These are phyloP conservation scores for Istiophorus platypterus DNA, from an alignment of 2,113 vertebrate genomes.

Conservation along the genomic window DNA sequence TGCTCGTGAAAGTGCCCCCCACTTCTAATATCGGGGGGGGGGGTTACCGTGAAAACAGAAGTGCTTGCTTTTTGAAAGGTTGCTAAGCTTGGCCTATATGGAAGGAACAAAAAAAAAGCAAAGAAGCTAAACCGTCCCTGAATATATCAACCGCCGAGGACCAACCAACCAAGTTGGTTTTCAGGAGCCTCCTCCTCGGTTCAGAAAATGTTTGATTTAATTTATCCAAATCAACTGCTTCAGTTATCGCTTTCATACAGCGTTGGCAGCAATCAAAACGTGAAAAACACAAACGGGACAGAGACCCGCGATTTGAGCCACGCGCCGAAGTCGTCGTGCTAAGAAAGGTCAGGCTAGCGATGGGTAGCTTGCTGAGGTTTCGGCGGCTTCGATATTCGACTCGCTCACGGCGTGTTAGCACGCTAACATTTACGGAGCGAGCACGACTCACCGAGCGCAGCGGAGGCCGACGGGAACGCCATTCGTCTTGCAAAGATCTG, in stretches of 20 bases:
- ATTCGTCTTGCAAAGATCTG: not conserved
- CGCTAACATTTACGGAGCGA: not conserved
- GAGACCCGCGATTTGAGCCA: not conserved
- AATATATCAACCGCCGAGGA: conserved; percentile 13
- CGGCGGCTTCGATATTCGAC: not conserved
- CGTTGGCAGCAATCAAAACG: not conserved
- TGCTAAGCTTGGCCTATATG: conserved; percentile 37
- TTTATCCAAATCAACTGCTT: not conserved
- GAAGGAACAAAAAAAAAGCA: not conserved
- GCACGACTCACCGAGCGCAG: not conserved
- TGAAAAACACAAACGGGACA: not conserved
- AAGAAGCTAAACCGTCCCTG: conserved; percentile 12
- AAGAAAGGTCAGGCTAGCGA: not conserved
- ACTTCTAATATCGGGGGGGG: conserved; percentile 64
- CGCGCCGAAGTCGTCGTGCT: not conserved
- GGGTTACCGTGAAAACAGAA: too few species aligned
- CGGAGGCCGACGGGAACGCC: not conserved
- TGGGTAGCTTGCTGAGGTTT: not conserved
- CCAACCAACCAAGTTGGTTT: too few species aligned
- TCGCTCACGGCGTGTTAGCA: not conserved
- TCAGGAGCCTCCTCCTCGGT: not conserved
- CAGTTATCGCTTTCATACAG: not conserved
- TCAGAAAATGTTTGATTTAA: too few species aligned
- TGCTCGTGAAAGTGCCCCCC: conserved; percentile 43
- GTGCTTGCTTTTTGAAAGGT: conserved; percentile 33